Evolutionary conservation across 2,797 vertebrate species (phyloP).

Genomic region (Phalloptychus januarius): DNA sequence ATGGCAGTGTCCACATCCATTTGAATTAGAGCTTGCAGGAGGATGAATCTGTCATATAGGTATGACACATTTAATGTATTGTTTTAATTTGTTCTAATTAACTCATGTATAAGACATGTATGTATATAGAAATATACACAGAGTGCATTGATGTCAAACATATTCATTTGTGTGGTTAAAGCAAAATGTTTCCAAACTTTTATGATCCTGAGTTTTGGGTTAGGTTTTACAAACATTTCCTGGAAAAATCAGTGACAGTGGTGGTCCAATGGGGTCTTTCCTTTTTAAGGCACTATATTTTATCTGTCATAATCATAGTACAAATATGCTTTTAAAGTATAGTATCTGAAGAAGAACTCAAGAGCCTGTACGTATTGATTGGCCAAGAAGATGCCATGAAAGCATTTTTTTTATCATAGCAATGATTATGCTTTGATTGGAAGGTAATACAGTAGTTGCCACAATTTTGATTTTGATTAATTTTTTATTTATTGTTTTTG

Average conservation of each 20-base stretch:
- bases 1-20: constrained; percentile 58
- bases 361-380: background rate
- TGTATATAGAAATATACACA: no score
- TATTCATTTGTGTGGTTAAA: background rate
- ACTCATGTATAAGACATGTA: background rate
- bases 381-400: background rate
- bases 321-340: background rate
- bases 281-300: background rate
- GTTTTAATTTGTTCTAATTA: background rate
- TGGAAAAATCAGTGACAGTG: background rate
- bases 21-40: constrained; percentile 4
- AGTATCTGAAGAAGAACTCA: background rate
- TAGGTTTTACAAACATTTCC: background rate
- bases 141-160: background rate
- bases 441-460: background rate
- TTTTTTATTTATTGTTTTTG: background rate
- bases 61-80: background rate
- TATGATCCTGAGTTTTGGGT: background rate
- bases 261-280: background rate
- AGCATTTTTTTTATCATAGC: background rate
- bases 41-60: background rate
- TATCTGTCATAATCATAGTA: background rate
- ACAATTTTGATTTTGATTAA: background rate
- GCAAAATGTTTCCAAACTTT: background rate
- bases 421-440: background rate